Base-by-base conservation (phyloP, 1,140 invertebrate species). In the Chionoecetes opilio region DNA sequence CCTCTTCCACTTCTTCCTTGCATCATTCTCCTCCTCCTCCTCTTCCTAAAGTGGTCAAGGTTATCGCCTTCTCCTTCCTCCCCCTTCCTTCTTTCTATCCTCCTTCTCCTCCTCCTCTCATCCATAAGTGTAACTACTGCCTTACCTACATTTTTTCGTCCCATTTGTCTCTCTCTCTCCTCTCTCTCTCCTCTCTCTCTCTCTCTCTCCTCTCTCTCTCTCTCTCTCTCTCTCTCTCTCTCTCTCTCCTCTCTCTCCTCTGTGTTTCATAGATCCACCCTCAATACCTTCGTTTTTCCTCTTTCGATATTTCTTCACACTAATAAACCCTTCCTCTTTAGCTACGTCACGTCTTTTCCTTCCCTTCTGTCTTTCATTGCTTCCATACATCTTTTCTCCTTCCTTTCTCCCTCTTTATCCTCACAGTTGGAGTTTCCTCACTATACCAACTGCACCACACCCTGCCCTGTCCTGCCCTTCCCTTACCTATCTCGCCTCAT, bases 1-100 rank as follows among this genome's bases (percentile, higher is more conserved):
- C n/a, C 63, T 75, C 63, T 75, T 75, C 85, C 86, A n/a, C 34
- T 21, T 35, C 86, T 87, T 87, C 86, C 86, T 87, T 29, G 8
- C 32, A 29, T 88, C 86, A 35, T 37, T 46, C 63, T 26, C n/a
- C 63, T 75, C 86, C 35, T 34, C 35, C 86, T 31, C 34, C 35
- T 31, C 86, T 9, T 85, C 85, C 37, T 53, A 38, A 87, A 87
- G 32, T 37, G 37, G 32, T 87, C 37, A 37, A 38, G 32, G 37
- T 87, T 87, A 87, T 37, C 85, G 37, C 85, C 32, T n/a, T 87
- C 37, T 38, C 85, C 37, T 87, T 34, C 31, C 85, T 34, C 31
- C 37, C 8, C 31, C 37, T 34, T 37, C 37, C 85, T 87, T 34
- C 14, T 38, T 38, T 87, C n/a, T 38, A 87, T 87, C 85, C n/a